Percentiles rank a stretch among this genome's conserved stretches.
These are phyloP conservation scores for Zonotrichia albicollis DNA, from an alignment of 2,797 vertebrate genomes.

Conservation along the genomic window DNA sequence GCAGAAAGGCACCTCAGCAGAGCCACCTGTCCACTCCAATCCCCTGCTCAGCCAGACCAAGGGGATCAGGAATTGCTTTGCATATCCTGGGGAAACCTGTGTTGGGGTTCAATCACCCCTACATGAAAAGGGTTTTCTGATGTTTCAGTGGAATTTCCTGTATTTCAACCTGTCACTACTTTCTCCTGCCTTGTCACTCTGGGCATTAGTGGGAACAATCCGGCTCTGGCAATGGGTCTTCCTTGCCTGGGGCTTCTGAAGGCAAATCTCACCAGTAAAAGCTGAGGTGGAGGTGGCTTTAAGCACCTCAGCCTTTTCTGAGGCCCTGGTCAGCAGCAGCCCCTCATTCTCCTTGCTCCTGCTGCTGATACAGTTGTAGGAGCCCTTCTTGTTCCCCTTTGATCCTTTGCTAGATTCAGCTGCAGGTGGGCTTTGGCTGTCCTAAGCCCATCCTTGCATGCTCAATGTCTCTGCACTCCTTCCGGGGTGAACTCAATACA, in stretches of 20 bases:
- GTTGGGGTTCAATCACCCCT: background rate
- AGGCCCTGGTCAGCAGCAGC: background rate
- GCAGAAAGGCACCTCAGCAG: background rate
- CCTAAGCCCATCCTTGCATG: background rate
- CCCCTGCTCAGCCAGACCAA: background rate
- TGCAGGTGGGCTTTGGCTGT: background rate
- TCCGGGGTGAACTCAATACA: background rate
- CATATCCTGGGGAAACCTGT: background rate
- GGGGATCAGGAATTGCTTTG: background rate
- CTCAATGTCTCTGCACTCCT: background rate
- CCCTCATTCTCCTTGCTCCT: background rate
- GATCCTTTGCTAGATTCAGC: background rate
- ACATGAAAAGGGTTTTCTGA: background rate
- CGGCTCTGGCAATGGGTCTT: background rate
- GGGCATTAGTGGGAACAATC: background rate
- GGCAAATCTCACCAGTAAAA: background rate
- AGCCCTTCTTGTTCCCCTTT: background rate
- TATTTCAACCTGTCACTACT: background rate
- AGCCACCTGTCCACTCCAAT: accelerated
- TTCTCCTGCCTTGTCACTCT: background rate
- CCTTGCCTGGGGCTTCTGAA: background rate
- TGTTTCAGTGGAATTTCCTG: background rate
- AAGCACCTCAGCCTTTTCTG: background rate
- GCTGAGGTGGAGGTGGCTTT: background rate
- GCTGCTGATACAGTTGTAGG: background rate